phyloP scores from a whole-genome alignment of 2,113 vertebrate species.

The Nyctereutes procyonoides region DNA sequence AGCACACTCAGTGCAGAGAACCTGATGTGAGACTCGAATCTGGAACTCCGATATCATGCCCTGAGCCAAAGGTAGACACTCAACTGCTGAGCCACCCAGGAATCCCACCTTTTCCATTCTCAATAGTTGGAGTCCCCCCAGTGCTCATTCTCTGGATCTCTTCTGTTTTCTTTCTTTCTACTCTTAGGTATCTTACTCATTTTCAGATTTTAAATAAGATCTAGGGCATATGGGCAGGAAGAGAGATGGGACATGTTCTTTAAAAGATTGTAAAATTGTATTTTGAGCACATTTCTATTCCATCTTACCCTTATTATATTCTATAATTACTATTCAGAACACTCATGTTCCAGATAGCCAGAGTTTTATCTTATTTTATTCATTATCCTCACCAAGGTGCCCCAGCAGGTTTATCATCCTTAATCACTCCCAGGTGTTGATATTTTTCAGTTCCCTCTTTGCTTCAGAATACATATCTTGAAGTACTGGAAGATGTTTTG shows the following conservation, averaged over 20 bases:
- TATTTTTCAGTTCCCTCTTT: neutral
- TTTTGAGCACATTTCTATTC: rapidly evolving
- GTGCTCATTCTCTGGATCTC: neutral
- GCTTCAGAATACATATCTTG: neutral
- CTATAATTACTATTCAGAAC: neutral
- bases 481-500: neutral
- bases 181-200: neutral
- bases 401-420: neutral
- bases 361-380: neutral
- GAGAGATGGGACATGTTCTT: neutral
- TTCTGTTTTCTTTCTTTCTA: neutral
- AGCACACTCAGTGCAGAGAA: too few species aligned
- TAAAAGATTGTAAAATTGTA: neutral
- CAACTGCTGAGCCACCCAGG: too few species aligned
- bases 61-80: too few species aligned
- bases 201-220: neutral
- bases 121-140: neutral
- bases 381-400: neutral
- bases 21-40: too few species aligned
- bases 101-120: neutral
- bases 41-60: too few species aligned
- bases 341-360: neutral
- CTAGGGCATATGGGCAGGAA: neutral
- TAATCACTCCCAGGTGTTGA: neutral
- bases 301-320: neutral